phyloP scores from a whole-genome alignment of 2,888 invertebrate species.

The Leucoptera coffeella region DNA sequence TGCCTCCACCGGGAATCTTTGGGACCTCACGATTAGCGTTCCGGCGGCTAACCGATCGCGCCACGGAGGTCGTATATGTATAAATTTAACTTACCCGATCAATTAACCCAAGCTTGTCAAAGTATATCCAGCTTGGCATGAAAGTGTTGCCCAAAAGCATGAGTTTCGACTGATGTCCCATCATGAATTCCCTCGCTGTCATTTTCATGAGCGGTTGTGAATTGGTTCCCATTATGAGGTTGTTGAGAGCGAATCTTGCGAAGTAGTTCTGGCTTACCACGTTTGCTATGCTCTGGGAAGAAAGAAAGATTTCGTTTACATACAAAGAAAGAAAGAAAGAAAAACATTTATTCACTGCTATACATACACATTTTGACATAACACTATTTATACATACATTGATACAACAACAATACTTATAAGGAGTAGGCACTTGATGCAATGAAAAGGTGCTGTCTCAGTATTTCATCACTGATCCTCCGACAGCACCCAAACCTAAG shows the following conservation, averaged over 20 bases:
- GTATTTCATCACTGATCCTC: no score
- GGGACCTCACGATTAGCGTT: no score
- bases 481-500: no score
- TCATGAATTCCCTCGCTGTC: slow-evolving; percentile 85
- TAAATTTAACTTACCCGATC: slow-evolving; percentile 83
- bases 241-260: slow-evolving; percentile 63
- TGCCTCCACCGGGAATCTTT: no score
- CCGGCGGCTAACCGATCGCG: no score
- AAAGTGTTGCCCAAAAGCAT: slow-evolving; percentile 79
- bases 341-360: neutral
- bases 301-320: neutral
- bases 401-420: no score
- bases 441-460: no score
- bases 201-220: slow-evolving; percentile 67
- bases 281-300: slow-evolving; percentile 70
- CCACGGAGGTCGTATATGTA: no score
- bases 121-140: slow-evolving; percentile 78
- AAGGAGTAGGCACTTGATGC: no score
- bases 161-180: slow-evolving; percentile 76
- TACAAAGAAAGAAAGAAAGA: neutral
- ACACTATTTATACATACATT: no score
- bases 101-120: slow-evolving; percentile 82
- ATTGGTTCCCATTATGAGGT: slow-evolving; percentile 62
- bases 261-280: slow-evolving; percentile 63
- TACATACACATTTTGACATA: neutral